A percentile compares a stretch with the other conserved stretches of the same genome.
Conservation (phyloP, 1,140 invertebrate genomes). For the Helicoverpa zea region DNA sequence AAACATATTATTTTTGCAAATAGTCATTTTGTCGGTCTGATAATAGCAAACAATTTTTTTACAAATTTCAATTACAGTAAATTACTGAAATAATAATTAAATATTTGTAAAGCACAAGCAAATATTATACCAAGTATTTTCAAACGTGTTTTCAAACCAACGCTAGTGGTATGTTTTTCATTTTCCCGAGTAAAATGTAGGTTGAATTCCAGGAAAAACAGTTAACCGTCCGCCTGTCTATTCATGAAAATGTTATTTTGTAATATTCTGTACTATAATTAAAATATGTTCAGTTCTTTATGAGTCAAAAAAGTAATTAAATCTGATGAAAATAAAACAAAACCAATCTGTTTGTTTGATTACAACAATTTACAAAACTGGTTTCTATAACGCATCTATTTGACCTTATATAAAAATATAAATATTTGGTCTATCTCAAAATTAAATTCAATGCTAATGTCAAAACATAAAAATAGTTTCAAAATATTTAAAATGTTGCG, state of each 20-base stretch:
- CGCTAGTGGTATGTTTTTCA: neutral
- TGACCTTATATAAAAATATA: conserved; percentile 13
- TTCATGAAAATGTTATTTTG: too few relatives aligned
- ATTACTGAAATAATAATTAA: too few relatives aligned
- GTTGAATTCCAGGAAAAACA: neutral
- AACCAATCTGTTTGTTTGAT: neutral
- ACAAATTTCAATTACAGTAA: too few relatives aligned
- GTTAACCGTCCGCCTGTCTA: too few relatives aligned
- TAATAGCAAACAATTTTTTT: too few relatives aligned
- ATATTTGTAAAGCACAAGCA: neutral
- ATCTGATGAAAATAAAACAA: too few relatives aligned
- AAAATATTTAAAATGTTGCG: too few relatives aligned
- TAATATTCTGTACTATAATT: too few relatives aligned
- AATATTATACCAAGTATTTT: neutral
- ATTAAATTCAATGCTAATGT: neutral
- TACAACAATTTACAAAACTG: neutral
- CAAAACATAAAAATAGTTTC: neutral
- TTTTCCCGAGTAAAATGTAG: neutral
- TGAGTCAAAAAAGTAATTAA: too few relatives aligned
- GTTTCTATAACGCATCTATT: neutral
- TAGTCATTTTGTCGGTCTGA: too few relatives aligned
- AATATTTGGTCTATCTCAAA: neutral
- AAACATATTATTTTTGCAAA: too few relatives aligned
- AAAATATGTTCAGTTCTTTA: too few relatives aligned
- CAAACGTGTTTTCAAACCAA: neutral